Evolutionary conservation across 2,113 vertebrate genomes (phyloP), one percentile per base, ranked within the genome.

Genomic region (Nycticebus coucang): DNA sequence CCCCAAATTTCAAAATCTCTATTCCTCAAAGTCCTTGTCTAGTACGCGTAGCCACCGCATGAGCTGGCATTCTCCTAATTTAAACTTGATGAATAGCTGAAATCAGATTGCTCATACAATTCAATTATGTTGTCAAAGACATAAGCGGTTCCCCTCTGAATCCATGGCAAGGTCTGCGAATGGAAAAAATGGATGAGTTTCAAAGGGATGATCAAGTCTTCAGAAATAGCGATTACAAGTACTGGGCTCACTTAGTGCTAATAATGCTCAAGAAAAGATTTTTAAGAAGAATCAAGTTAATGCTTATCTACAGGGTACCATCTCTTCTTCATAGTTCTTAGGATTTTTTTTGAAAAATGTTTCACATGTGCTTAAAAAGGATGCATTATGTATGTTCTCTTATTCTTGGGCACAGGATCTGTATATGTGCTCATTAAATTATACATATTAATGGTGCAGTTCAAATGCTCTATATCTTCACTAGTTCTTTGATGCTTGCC

Each of bases 1-100:
- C 26, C 18, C 45, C 60, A 41, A 75, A 91, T 89, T 83, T 17
- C 2, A 83, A 87, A 80, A 71, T 72, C 74, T 50, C 66, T 83
- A 17, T 41, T 84, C 21, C 13, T 95, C 68, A 53, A 80, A 89
- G 37, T 83, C 60, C 19, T 95, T 50, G 35, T 72, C 83, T 81
- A 86, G 57, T 18, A 57, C 33, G 41, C 66, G 69, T 45, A 79
- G 64, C 53, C 84, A 78, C 11, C 78, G 79, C 62, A 89, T 95
- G 93, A 95, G 83, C 2, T 91, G 80, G 89, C 92, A 89, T 91
- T 93, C 64, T 86, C 62, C 92, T 97, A 74, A 95, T 91, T 93
- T 94, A 93, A 68, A 81, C n/a, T 37, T 68, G 68, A 95, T 81
- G 87, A 95, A 80, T 68, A 88, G 79, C 35, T 69, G 50, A 93